Base-by-base conservation (phyloP, 2,888 invertebrate species). In the Drosophila paracracens region DNA sequence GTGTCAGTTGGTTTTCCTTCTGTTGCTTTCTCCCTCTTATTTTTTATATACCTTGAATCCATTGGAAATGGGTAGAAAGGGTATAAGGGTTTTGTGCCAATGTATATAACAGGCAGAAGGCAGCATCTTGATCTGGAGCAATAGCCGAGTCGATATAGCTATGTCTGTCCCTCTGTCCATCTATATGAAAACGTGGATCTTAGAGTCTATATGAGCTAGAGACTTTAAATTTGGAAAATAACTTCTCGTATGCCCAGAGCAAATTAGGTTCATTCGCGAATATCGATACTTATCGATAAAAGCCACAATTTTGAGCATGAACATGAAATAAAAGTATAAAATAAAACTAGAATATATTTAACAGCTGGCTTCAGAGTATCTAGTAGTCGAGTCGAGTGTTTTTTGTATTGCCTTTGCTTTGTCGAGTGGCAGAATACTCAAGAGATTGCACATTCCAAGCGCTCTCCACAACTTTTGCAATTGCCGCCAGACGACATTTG, bases 401-500 rank as follows among this genome's bases (percentile, higher is more conserved):
- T n/a, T 13, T 40, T n/a, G 16, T 59, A 50, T 51, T 43, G 21
- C 31, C 25, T 53, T 38, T 64, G 36, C 56, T 36, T 62, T 46
- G 61, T 58, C 40, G n/a, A 67, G 62, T 64, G 59, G 48, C 31
- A 13, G 27, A 10, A 64, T 51, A 75, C 79, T 66, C 70, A 38
- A 69, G 63, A 76, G 76, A 79, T 79, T 84, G 82, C 79, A 81
- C 79, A 81, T 65, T 70, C 57, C 31, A 61, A 63, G 70, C 56
- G 48, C 31, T 2, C 16, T 25, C 27, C 31, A 33, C 68, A 64
- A 43, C 40, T 43, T 43, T 76, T 71, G 63, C 52, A 53, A 36
- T 68, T 53, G 46, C 46, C 58, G 40, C 62, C 57, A 57, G 75
- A 67, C 58, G 78, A 72, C 67, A 81, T 83, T 82, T 79, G 76